Base-by-base conservation (phyloP, 2,888 invertebrate species). In the Pycnomerus fuliginosus region DNA sequence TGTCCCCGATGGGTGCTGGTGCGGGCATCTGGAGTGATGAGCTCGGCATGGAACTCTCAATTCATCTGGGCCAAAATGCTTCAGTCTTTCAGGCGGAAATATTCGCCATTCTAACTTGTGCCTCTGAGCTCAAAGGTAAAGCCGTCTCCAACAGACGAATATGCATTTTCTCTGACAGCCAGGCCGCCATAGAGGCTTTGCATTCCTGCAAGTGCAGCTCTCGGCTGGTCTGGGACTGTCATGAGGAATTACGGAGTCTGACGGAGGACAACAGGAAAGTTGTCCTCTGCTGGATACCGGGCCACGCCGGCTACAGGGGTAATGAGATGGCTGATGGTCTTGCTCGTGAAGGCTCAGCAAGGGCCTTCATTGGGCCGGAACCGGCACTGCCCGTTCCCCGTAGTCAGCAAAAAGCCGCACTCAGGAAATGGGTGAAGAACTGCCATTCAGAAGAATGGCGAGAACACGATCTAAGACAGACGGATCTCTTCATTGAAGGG, bases 281-380 rank as follows among this genome's bases (percentile, higher is more conserved):
- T 25, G 25, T 25, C 5, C 25, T 29, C 7, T 29, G 14, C 3
- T 29, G 29, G 16, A n/a, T 29, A 8, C 29, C 29, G 4, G 29
- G 29, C 13, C 29, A 29, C 29, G 8, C 8, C 15, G 29, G 29
- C n/a, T n/a, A 7, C 4, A 12, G 1, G 12, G 29, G 29, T 5
- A 29, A 29, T 11, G 29, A 29, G 3, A n/a, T 10, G n/a, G 29
- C 29, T 12, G 12, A 29, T 11, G 4, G 3, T 29, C 14, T 29
- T n/a, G 29, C 29, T n/a, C 25, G 25, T 8, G n/a, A 3, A n/a
- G 25, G 25, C 12, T 25, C 25, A 25, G 8, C 1, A 25, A 25
- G 10, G 25, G 25, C 10, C 20, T 20, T 20, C 25, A 11, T 12
- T 25, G 5, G 25, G 25, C n/a, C n/a, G n/a, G n/a, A n/a, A n/a